Evolutionary conservation across 2,797 vertebrate species (phyloP), one percentile per base, ranked within the genome.

Genomic region (Spea hammondii): DNA sequence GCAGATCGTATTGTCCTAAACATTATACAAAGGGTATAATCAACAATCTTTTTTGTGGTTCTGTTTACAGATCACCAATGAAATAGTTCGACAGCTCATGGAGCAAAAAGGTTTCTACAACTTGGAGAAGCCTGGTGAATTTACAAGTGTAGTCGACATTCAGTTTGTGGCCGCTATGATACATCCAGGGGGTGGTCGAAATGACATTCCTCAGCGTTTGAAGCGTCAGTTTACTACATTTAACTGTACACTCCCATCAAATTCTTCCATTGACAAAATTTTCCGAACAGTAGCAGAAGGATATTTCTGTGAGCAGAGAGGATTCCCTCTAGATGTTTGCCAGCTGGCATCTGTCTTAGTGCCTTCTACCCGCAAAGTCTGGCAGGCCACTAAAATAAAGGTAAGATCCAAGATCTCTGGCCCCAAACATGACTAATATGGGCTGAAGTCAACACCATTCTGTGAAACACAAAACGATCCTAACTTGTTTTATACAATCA

Each of bases 1-100:
- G 2, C 10, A 53, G 10, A 53, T 7, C 10, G 10, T 53, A 53
- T 53, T 53, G 6, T 53, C 6, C 51, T 6, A 53, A 11, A 11
- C 6, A 53, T 7, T 7, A 53, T 53, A 53, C 6, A 53, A 53
- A 6, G 51, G 10, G 51, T 7, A 1, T 1, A 53, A 53, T 11
- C 51, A 6, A 53, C 10, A 7, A 53, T 53, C 51, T 53, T 13
- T 71, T 44, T 4, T 0, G 47, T 47, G 68, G 47, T 70, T 72
- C 7, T n/a, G 59, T 6, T 82, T 45, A 79, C 84, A 95, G 94
- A 90, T 95, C 85, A 95, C 94, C 76, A 95, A 95, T 82, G 94
- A 95, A 85, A 93, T 95, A 12, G 94, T 96, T 65, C 93, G 94
- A 70, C 94, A 96, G 84, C 84, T 96, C 87, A 96, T 95, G 94